Percentiles rank a stretch among this genome's conserved stretches.
phyloP scores from a whole-genome alignment of 2,113 vertebrate species.

The Gavialis gangeticus region DNA sequence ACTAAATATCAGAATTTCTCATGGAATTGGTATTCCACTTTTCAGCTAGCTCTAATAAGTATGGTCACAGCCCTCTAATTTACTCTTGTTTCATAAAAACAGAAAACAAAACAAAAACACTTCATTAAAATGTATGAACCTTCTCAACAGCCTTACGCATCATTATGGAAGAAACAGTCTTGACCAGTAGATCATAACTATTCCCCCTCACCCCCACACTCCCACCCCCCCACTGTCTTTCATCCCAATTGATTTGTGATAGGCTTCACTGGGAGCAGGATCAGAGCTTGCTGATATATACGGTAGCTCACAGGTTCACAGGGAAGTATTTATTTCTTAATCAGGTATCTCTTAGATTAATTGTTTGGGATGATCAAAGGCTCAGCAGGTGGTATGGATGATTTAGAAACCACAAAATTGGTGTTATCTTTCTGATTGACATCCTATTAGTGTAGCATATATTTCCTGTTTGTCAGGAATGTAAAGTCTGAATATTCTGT shows the following conservation, averaged over 20 bases:
- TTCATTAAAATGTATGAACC: not conserved
- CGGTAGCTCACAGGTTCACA: conserved; percentile 59
- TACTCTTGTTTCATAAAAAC: not conserved
- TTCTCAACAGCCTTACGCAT: not conserved
- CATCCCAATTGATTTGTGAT: conserved; percentile 18
- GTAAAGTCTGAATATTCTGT: conserved; percentile 79
- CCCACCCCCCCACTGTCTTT: not conserved
- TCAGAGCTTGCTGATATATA: conserved; percentile 46
- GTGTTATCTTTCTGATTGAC: conserved; percentile 86
- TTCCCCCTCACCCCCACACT: not conserved
- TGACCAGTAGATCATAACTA: not conserved
- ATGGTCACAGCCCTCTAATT: not conserved
- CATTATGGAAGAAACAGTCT: not conserved
- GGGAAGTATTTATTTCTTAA: conserved; percentile 80
- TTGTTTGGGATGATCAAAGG: conserved; percentile 87
- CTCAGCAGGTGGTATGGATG: conserved; percentile 84
- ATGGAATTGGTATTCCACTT: not conserved
- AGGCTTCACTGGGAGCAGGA: not conserved
- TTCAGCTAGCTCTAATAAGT: not conserved
- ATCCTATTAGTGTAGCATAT: conserved; percentile 79
- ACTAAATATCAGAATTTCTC: not conserved
- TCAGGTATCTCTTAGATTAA: conserved; percentile 84
- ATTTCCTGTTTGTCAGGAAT: conserved; percentile 87
- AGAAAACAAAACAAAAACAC: not conserved
- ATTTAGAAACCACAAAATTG: conserved; percentile 87